phyloP scores from a whole-genome alignment of 2,888 invertebrate genomes.

The Diplolepis rosae region DNA sequence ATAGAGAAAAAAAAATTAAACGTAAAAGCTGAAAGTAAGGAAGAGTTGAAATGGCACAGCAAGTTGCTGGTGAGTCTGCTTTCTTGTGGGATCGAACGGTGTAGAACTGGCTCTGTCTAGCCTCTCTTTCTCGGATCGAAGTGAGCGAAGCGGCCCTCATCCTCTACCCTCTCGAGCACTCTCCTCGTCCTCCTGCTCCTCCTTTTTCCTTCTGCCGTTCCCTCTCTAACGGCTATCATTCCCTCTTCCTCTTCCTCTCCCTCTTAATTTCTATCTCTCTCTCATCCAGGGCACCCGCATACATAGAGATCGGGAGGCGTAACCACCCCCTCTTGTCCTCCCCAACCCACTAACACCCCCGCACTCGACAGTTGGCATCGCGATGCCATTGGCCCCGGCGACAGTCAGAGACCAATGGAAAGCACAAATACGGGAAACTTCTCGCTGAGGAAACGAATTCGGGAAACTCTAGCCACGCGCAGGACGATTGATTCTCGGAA shows the following conservation, averaged over 20 bases:
- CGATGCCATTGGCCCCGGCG: conserved; percentile 71
- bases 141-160: conserved; percentile 54
- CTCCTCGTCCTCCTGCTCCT: conserved; percentile 31
- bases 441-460: conserved; percentile 45
- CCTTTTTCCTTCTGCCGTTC: conserved; percentile 55
- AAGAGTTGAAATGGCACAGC: conserved; percentile 12
- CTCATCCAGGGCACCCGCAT: conserved; percentile 36
- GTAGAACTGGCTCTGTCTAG: conserved; percentile 57
- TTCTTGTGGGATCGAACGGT: conserved; percentile 68
- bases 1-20: too few relatives aligned
- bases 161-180: conserved; percentile 47
- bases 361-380: conserved; percentile 68
- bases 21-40: too few relatives aligned
- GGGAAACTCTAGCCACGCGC: conserved; percentile 45
- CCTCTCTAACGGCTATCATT: conserved; percentile 56
- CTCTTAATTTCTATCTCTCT: conserved; percentile 59
- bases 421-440: conserved; percentile 51
- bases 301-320: conserved; percentile 60
- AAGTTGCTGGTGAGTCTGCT: conserved; percentile 63
- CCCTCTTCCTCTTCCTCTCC: too few relatives aligned
- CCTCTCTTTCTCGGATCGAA: conserved; percentile 72
- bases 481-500: conserved; percentile 47
- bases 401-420: conserved; percentile 70
- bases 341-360: conserved; percentile 53
- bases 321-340: conserved; percentile 65